Evolutionary conservation across 2,797 vertebrate species (phyloP).

Genomic region (Anguilla obscura): DNA sequence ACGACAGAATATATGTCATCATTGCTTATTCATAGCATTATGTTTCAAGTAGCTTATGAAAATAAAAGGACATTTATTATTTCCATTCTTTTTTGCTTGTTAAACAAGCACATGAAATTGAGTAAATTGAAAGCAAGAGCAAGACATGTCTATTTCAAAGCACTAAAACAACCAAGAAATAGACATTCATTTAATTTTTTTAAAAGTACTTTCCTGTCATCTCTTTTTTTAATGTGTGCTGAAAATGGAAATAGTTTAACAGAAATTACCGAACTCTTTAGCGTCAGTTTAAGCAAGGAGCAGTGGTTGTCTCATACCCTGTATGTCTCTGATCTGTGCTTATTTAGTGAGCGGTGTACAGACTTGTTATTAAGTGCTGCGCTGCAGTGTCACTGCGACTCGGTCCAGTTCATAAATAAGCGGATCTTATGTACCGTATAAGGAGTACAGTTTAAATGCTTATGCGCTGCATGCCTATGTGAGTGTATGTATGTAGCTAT

Average conservation of each 20-base stretch:
- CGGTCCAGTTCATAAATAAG: not conserved
- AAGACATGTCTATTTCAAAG: not conserved
- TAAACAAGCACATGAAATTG: not conserved
- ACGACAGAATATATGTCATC: not conserved
- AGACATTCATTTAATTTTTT: not conserved
- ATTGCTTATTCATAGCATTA: not conserved
- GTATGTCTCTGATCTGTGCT: not conserved
- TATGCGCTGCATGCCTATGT: not conserved
- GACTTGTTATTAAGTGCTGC: not conserved
- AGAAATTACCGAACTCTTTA: not conserved
- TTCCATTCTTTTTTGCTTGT: not conserved
- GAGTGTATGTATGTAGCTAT: conserved; percentile 5
- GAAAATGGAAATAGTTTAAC: not conserved
- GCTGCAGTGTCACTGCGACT: not conserved
- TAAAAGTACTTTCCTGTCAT: not conserved
- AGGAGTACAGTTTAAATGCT: not conserved
- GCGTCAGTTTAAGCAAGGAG: not conserved
- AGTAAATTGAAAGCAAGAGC: not conserved
- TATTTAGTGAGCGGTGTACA: not conserved
- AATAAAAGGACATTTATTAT: not conserved
- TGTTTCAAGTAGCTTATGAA: not conserved
- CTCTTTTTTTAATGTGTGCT: not conserved
- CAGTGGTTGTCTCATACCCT: not conserved
- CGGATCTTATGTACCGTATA: not conserved
- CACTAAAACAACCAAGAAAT: not conserved